phyloP scores from a whole-genome alignment of 23 tunicate species.

The Aplidium turbinatum region DNA sequence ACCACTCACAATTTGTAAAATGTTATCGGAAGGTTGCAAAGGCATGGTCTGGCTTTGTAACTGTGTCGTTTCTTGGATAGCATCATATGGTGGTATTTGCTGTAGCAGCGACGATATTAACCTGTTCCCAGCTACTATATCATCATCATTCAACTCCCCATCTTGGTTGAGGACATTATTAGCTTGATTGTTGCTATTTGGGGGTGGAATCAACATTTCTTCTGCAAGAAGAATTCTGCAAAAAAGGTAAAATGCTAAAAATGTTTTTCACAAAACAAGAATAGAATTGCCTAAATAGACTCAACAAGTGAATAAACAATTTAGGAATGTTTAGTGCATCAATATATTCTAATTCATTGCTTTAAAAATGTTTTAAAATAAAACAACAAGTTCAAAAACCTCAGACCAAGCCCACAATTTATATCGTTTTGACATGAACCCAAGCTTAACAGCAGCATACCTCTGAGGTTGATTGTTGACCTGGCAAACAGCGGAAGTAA shows the following conservation, averaged over 20 bases:
- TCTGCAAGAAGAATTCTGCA: conserved; percentile 8
- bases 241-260: too few relatives aligned
- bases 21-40: not conserved
- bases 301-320: too few relatives aligned
- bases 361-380: too few relatives aligned
- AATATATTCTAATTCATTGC: too few relatives aligned
- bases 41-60: not conserved
- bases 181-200: not conserved
- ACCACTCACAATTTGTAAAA: not conserved
- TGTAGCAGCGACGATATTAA: conserved; percentile 49
- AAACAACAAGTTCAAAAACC: too few relatives aligned
- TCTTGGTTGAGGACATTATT: not conserved
- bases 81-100: conserved; percentile 62
- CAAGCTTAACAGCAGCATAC: too few relatives aligned
- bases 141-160: conserved; percentile 7
- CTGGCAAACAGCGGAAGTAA: too few relatives aligned
- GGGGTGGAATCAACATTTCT: conserved; percentile 3
- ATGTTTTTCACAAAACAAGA: not conserved
- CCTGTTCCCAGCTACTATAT: conserved; percentile 20
- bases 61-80: conserved; percentile 6
- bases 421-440: too few relatives aligned
- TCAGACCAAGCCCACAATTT: too few relatives aligned
- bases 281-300: too few relatives aligned
- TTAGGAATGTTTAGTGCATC: too few relatives aligned
- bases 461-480: too few relatives aligned